A percentile compares a stretch with the other conserved stretches of the same genome.
Conservation (phyloP, 2,797 vertebrate genomes). For the Myotis daubentonii region DNA sequence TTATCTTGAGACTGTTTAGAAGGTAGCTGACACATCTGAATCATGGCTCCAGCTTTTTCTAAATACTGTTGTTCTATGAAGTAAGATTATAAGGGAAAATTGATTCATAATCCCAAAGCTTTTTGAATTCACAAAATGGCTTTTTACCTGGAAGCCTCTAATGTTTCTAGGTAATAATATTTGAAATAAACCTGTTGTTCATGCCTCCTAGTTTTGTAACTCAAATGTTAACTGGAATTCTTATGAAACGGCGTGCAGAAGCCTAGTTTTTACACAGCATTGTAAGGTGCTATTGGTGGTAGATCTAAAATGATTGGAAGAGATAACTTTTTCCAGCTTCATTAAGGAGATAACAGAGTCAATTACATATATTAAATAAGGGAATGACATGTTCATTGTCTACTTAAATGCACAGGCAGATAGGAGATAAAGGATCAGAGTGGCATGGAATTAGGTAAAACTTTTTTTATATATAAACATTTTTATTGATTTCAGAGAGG, state of each 20-base stretch:
- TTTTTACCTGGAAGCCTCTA: conserved; percentile 30
- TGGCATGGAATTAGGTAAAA: neutral
- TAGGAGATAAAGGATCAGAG: neutral
- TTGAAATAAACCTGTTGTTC: neutral
- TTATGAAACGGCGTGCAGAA: neutral
- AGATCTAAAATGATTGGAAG: conserved; percentile 28
- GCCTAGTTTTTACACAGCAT: conserved; percentile 23
- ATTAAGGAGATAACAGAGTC: neutral
- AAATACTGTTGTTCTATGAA: neutral
- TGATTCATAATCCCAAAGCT: conserved; percentile 1
- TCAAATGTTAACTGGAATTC: conserved; percentile 33
- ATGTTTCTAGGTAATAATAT: conserved; percentile 27
- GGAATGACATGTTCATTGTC: neutral
- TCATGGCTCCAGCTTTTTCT: neutral
- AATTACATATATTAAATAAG: conserved; percentile 10
- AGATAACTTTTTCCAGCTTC: conserved; percentile 30
- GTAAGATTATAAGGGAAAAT: conserved; percentile 2
- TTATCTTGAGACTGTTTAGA: neutral
- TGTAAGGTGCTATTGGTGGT: neutral
- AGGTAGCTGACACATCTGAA: neutral
- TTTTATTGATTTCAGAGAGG: neutral
- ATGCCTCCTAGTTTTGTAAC: conserved; percentile 14
- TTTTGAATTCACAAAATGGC: conserved; percentile 45
- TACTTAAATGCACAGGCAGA: conserved; percentile 21
- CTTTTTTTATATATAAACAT: neutral